Evolutionary conservation across 2,797 vertebrate genomes (phyloP), one percentile per base, ranked within the genome.

Genomic region (Neopelma chrysocephalum): DNA sequence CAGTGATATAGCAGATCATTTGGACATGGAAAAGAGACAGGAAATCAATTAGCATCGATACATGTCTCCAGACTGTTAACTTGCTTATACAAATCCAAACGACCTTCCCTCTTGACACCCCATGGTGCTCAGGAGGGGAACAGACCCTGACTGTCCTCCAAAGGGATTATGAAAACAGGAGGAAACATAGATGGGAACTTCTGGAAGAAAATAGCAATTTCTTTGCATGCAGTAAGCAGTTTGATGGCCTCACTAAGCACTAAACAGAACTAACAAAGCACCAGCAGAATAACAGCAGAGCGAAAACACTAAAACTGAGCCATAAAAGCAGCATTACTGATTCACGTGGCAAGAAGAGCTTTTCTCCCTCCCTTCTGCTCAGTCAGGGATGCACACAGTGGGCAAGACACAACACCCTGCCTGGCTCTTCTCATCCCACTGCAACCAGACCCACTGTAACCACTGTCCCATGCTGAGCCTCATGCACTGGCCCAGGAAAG

Each of bases 1-100:
- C 72, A 66, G 80, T 76, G 71, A 95, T 93, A 89, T 12, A 94
- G 89, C 84, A 92, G 89, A 93, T 93, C 93, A 88, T 93, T 79
- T 82, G 85, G 82, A 94, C 87, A 92, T 82, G 77, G 66, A 60
- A 94, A 94, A 73, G 77, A 84, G 96, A 79, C 85, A 70, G 85
- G 70, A 91, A 94, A 93, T 96, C 96, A 90, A 84, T 95, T 84
- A 90, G 34, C 80, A 68, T 76, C 21, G 0, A 88, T 62, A 80
- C 40, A 45, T 31, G 47, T 79, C 85, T 92, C 51, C 77, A 84
- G 66, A 90, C 60, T 29, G 45, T 60, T 94, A 91, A 84, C 73
- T 62, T 70, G 48, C 80, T 94, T 60, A 15, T 66, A 76, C 73
- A 87, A 79, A 93, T 31, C 86, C 48, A 71, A 87, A 87, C 0